These are phyloP conservation scores for Apeltes quadracus DNA, from an alignment of 2,113 vertebrate genomes.

Conservation along the genomic window DNA sequence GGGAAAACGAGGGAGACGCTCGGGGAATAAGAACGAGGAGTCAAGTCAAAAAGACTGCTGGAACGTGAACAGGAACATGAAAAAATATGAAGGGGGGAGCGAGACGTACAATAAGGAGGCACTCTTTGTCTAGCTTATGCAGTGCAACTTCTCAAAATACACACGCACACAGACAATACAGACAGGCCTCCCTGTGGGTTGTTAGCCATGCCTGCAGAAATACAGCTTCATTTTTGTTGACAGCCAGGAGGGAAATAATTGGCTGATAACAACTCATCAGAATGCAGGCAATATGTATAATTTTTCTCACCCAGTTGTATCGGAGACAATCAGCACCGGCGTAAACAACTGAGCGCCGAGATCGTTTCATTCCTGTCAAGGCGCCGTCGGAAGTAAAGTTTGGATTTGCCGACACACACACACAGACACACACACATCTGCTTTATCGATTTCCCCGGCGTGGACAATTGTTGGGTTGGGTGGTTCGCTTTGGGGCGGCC, in stretches of 20 bases:
- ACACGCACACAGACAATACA: conserved; percentile 33
- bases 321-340: conserved; percentile 57
- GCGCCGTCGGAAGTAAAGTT: conserved; percentile 40
- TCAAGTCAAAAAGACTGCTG: conserved; percentile 8
- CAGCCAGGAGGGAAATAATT: conserved; percentile 73
- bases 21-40: conserved; percentile 3
- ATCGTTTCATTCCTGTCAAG: conserved; percentile 53
- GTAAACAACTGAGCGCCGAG: conserved; percentile 56
- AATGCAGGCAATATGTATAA: conserved; percentile 72
- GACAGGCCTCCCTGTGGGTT: conserved; percentile 70
- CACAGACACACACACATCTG: conserved; percentile 13
- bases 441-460: conserved; percentile 10
- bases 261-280: conserved; percentile 71
- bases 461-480: too few species aligned
- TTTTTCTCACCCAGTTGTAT: conserved; percentile 61
- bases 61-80: conserved; percentile 30
- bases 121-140: conserved; percentile 56
- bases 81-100: conserved; percentile 6
- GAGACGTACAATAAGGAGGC: conserved; percentile 1
- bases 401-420: conserved; percentile 36
- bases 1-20: conserved; percentile 13
- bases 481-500: neutral
- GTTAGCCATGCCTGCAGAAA: conserved; percentile 71
- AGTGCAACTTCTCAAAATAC: conserved; percentile 24
- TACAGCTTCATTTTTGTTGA: conserved; percentile 75